These are phyloP conservation scores for Apodemus agrarius DNA, from an alignment of 2,797 vertebrate genomes.

Conservation along the genomic window DNA sequence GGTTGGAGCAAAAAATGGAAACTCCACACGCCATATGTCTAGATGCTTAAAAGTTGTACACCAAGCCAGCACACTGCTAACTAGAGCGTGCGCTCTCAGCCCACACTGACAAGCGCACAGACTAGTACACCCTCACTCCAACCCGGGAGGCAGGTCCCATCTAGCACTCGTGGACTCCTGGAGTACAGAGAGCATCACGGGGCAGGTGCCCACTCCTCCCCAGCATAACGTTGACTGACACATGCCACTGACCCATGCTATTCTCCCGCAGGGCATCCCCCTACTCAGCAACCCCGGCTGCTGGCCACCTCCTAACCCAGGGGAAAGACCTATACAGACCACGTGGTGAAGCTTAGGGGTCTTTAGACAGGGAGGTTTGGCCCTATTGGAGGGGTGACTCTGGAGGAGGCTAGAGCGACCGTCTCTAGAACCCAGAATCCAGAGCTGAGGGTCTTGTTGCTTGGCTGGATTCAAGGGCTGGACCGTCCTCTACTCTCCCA, in stretches of 20 bases:
- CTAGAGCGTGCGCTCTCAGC: conserved; percentile 18
- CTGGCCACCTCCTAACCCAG: neutral
- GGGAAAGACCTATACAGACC: neutral
- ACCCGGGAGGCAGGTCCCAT: neutral
- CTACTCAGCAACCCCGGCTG: neutral
- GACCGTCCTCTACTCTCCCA: neutral
- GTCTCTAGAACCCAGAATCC: neutral
- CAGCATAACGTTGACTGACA: no score
- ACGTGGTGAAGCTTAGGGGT: neutral
- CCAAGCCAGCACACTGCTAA: conserved; percentile 28
- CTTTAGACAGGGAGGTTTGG: neutral
- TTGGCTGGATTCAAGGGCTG: neutral
- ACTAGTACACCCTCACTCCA: neutral
- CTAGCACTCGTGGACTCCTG: neutral
- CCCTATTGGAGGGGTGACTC: neutral
- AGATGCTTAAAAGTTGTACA: conserved; percentile 35
- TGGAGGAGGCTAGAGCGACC: neutral
- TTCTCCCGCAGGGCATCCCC: rapidly evolving
- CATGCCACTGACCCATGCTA: neutral
- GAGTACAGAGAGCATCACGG: neutral
- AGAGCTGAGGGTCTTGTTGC: neutral
- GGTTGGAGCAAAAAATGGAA: neutral
- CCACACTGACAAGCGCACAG: neutral
- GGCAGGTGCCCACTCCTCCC: neutral
- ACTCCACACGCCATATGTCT: neutral